A percentile compares a stretch with the other conserved stretches of the same genome.
Conservation (phyloP, 2,888 invertebrate genomes). For the Lucinisca nassula region DNA sequence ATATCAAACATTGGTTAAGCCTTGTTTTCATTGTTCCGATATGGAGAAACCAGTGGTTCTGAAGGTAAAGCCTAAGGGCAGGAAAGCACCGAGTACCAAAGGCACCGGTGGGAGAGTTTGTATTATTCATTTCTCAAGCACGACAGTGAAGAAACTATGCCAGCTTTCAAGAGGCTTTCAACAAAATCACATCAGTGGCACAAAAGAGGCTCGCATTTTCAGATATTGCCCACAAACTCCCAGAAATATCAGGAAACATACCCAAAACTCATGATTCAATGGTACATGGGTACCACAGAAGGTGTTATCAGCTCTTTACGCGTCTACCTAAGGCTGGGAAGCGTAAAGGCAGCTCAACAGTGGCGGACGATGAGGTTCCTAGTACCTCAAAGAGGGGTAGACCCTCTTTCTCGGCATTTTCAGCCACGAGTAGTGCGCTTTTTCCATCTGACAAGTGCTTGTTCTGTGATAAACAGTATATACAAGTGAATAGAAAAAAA, state of each 20-base stretch:
- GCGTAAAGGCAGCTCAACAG: neutral
- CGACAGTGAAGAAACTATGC: neutral
- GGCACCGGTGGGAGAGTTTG: neutral
- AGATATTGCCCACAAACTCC: neutral
- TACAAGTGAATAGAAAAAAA: neutral
- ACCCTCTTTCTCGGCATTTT: neutral
- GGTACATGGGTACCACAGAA: neutral
- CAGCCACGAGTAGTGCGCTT: neutral
- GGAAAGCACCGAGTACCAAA: no score
- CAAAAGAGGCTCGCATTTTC: neutral
- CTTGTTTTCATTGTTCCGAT: no score
- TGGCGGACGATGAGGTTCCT: neutral
- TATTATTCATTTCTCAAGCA: neutral
- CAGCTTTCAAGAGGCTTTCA: neutral
- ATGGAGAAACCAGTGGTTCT: no score
- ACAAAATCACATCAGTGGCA: neutral
- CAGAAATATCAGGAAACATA: neutral
- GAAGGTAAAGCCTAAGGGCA: no score
- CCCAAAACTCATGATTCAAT: neutral
- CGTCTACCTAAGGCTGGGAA: neutral
- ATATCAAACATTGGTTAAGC: no score
- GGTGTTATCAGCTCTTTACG: conserved; percentile 28
- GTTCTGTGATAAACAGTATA: neutral
- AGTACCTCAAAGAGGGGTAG: neutral
- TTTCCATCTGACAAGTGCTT: neutral